Percentiles rank a stretch among this genome's conserved stretches.
Conservation (phyloP, 1,140 invertebrate species). For the Psilanteris sp. region DNA sequence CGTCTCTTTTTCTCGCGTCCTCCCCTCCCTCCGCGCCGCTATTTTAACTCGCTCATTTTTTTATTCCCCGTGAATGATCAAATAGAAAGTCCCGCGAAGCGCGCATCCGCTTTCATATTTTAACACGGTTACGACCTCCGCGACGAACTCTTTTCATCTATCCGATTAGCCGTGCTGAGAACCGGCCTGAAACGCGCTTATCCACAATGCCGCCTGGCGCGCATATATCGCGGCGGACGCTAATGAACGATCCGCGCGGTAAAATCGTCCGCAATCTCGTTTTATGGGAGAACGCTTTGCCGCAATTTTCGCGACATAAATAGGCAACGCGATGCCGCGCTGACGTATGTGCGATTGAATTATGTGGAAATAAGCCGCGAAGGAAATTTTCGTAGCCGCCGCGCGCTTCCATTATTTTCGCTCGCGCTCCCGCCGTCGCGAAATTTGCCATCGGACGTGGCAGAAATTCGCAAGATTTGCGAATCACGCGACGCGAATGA, state of each 20-base stretch:
- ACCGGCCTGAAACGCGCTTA: constrained; percentile 54
- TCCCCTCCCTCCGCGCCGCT: background rate
- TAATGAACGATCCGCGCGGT: constrained; percentile 53
- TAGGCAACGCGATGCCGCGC: constrained; percentile 42
- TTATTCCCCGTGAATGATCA: constrained; percentile 37
- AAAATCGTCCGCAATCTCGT: constrained; percentile 49
- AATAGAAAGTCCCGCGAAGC: constrained; percentile 56
- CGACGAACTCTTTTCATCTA: constrained; percentile 59
- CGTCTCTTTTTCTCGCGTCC: background rate
- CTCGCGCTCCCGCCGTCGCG: too few relatives aligned
- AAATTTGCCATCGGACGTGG: too few relatives aligned
- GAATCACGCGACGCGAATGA: too few relatives aligned
- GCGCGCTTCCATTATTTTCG: constrained; percentile 13
- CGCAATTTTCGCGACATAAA: constrained; percentile 60
- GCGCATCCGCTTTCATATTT: constrained; percentile 63
- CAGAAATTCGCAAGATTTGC: too few relatives aligned
- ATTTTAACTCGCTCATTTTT: constrained; percentile 7
- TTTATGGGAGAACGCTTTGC: constrained; percentile 55
- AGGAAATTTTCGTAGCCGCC: constrained; percentile 13
- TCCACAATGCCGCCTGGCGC: constrained; percentile 49
- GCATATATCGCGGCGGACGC: constrained; percentile 49
- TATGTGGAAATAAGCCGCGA: constrained; percentile 43
- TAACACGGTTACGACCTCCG: constrained; percentile 63
- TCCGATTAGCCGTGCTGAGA: constrained; percentile 60
- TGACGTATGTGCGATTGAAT: constrained; percentile 52